Conservation (phyloP, 2,113 vertebrate species). For the Balaenoptera acutorostrata region DNA sequence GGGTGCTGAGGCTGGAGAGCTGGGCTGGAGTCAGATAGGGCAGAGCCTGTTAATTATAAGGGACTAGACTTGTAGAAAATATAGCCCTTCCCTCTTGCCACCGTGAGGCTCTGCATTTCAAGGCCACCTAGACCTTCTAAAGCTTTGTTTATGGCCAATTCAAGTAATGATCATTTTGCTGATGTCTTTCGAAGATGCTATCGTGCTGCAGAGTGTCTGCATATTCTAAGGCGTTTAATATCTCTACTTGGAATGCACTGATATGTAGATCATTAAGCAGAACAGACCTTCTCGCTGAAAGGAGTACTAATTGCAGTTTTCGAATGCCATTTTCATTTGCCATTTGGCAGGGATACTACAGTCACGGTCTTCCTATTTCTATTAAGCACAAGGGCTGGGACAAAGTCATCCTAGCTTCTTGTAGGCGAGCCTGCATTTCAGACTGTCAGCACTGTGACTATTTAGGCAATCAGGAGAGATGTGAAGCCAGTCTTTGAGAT, state of each 20-base stretch:
- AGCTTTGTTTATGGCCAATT: neutral
- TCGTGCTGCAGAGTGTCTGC: neutral
- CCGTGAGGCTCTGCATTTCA: neutral
- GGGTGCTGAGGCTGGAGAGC: neutral
- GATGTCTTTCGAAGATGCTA: neutral
- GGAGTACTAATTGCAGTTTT: conserved; percentile 10
- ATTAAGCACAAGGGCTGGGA: conserved; percentile 32
- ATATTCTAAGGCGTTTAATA: neutral
- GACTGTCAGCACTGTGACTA: neutral
- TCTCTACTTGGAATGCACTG: neutral
- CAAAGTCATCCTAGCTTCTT: conserved; percentile 26
- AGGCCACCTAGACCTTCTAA: conserved; percentile 1
- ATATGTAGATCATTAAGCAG: conserved; percentile 42
- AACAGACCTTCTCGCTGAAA: conserved; percentile 26
- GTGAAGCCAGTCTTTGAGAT: neutral
- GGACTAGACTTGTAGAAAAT: neutral
- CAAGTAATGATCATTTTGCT: neutral
- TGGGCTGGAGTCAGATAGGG: neutral
- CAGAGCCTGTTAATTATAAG: neutral
- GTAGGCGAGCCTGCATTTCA: neutral
- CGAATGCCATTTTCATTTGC: conserved; percentile 55
- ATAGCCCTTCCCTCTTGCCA: neutral
- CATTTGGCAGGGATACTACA: conserved; percentile 32
- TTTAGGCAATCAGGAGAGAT: neutral
- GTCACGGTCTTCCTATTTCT: conserved; percentile 3